Conservation (phyloP, 2,113 vertebrate genomes). For the Halichoeres trimaculatus region DNA sequence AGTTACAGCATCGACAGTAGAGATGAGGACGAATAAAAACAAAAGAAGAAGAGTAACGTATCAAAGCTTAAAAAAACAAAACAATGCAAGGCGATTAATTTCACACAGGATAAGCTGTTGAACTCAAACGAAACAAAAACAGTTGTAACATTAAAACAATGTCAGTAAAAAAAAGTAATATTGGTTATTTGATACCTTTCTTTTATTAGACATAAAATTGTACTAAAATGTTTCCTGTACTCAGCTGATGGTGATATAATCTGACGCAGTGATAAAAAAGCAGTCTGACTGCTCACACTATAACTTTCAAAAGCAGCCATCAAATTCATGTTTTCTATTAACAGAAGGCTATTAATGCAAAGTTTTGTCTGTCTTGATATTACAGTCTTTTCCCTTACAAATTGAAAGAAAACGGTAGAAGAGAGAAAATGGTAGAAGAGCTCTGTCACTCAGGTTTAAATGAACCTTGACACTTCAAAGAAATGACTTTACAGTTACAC, state of each 20-base stretch:
- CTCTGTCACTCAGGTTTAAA: conserved; percentile 19
- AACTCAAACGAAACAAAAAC: conserved; percentile 8
- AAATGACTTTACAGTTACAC: conserved; percentile 23
- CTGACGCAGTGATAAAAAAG: neutral
- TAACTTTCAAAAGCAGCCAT: neutral
- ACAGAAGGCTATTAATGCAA: conserved; percentile 17
- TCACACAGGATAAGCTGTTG: conserved; percentile 3
- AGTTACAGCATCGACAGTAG: conserved; percentile 45
- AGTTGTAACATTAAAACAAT: neutral
- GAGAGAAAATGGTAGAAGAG: conserved; percentile 33
- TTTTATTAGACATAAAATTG: conserved; percentile 8
- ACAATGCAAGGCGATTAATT: neutral
- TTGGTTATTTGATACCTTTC: conserved; percentile 2
- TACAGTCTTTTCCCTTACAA: conserved; percentile 21
- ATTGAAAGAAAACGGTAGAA: conserved; percentile 32
- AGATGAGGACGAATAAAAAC: conserved; percentile 23
- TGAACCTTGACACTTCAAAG: conserved; percentile 29
- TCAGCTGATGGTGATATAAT: conserved; percentile 25
- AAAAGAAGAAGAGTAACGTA: conserved; percentile 31
- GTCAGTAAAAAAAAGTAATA: neutral
- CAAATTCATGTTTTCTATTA: conserved; percentile 13
- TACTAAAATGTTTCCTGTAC: conserved; percentile 2
- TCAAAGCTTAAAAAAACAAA: conserved; percentile 29
- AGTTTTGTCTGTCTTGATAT: conserved; percentile 54
- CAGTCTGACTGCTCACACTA: neutral